Conservation (phyloP, 2,888 invertebrate genomes). For the Dyspetes luteomarginatus region DNA sequence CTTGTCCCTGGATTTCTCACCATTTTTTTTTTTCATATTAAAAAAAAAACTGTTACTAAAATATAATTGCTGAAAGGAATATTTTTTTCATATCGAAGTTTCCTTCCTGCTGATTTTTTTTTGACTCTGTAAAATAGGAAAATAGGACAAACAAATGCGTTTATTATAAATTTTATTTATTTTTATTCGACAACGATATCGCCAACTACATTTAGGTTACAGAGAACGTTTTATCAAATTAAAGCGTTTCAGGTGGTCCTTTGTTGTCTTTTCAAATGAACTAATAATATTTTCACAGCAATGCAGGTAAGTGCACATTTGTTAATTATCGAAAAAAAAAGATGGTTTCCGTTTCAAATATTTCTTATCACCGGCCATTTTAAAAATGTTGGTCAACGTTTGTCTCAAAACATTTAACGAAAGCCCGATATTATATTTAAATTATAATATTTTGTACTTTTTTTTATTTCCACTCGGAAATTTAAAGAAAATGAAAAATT, state of each 20-base stretch:
- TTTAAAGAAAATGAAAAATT: conserved; percentile 21
- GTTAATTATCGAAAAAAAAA: conserved; percentile 15
- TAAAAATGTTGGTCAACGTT: neutral
- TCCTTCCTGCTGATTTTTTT: neutral
- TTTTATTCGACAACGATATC: conserved; percentile 28
- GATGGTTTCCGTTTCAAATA: neutral
- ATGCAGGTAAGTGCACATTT: conserved; percentile 12
- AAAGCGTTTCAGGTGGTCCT: conserved; percentile 4
- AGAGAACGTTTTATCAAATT: neutral
- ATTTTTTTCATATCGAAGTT: neutral
- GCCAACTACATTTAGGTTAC: conserved; percentile 17
- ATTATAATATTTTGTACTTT: conserved; percentile 42
- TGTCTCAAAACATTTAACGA: neutral
- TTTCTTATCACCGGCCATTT: neutral
- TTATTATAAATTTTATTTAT: conserved; percentile 15
- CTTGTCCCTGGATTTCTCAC: conserved; percentile 32
- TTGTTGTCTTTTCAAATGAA: neutral
- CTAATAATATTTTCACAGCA: neutral
- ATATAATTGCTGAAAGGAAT: neutral
- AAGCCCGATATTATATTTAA: neutral
- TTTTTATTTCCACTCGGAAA: conserved; percentile 7
- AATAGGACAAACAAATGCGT: neutral
- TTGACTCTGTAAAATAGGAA: neutral
- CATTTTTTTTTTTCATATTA: conserved; percentile 51
- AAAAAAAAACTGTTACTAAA: conserved; percentile 9